Conservation (phyloP, 2,888 invertebrate species). For the Epinotia nisella region DNA sequence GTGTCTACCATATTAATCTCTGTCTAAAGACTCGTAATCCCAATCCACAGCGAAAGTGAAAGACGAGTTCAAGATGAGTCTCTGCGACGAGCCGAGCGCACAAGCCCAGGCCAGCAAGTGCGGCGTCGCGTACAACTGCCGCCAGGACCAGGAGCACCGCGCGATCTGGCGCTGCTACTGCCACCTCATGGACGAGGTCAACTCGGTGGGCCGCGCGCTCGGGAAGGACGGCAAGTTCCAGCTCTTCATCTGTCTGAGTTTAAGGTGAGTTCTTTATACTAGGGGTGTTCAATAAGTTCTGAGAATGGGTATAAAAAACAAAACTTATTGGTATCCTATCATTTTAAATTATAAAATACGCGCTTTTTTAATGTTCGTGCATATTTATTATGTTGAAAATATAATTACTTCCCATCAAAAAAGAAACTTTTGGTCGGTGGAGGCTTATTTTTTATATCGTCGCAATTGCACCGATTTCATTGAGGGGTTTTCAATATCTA, state of each 20-base stretch:
- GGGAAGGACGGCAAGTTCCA: slow-evolving; percentile 99
- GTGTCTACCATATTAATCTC: background rate
- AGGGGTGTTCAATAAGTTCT: no score
- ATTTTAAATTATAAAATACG: no score
- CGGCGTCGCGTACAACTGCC: slow-evolving; percentile 73
- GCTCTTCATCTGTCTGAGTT: slow-evolving; percentile 90
- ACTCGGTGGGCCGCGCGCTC: slow-evolving; percentile 90
- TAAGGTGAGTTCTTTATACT: slow-evolving; percentile 9
- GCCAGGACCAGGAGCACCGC: slow-evolving; percentile 84
- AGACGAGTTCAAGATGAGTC: slow-evolving; percentile 91
- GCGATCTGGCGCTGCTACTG: slow-evolving; percentile 95
- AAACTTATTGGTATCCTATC: no score
- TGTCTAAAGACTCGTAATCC: background rate
- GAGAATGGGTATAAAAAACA: no score
- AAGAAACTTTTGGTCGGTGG: no score
- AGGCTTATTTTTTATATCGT: no score
- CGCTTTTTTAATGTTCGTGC: no score
- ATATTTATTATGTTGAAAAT: no score
- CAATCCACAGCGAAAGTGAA: slow-evolving; percentile 88
- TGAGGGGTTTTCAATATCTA: no score
- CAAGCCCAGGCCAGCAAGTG: slow-evolving; percentile 68
- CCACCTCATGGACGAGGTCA: slow-evolving; percentile 95
- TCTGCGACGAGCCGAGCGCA: slow-evolving; percentile 84
- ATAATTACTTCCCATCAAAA: no score
- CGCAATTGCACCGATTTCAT: no score